phyloP scores from a whole-genome alignment of 1,140 invertebrate genomes.

The Wasmannia auropunctata region DNA sequence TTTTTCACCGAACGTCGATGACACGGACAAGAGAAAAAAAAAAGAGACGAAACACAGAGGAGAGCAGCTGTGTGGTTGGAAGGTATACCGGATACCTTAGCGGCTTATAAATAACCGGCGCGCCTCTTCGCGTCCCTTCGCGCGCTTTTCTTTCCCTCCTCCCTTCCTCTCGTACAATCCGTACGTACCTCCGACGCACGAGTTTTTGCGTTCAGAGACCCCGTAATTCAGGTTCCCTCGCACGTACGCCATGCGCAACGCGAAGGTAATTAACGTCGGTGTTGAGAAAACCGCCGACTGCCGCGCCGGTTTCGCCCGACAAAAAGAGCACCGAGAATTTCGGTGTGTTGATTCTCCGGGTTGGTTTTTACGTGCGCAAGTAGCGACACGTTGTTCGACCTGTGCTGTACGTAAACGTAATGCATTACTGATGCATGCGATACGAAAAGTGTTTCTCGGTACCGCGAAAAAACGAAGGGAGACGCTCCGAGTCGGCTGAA shows the following conservation, averaged over 20 bases:
- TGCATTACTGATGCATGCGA: conserved; percentile 10
- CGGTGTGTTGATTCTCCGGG: conserved; percentile 4
- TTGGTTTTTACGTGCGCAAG: not conserved
- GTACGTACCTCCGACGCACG: conserved; percentile 55
- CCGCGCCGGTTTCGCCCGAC: not conserved
- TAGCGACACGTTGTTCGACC: not conserved
- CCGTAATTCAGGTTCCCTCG: conserved; percentile 73
- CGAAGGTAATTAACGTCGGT: conserved; percentile 67
- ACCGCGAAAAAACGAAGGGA: conserved; percentile 46
- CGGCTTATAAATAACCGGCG: conserved; percentile 71
- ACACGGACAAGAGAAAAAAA: not conserved
- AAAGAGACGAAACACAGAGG: not conserved
- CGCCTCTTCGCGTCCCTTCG: conserved; percentile 68
- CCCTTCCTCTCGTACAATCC: not conserved
- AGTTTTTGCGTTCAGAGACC: conserved; percentile 69
- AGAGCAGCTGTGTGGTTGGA: conserved; percentile 28
- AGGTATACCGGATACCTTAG: conserved; percentile 49
- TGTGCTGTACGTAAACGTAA: not conserved
- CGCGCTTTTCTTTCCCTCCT: conserved; percentile 44
- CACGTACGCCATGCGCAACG: conserved; percentile 63
- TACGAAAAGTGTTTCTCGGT: conserved; percentile 27
- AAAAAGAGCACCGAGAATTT: conserved; percentile 16
- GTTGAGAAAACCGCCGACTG: conserved; percentile 3
- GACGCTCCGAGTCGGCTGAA: not conserved
- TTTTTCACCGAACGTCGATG: conserved; percentile 45